Evolutionary conservation across 1,140 invertebrate genomes (phyloP).

Genomic region (Anastatus disparis): DNA sequence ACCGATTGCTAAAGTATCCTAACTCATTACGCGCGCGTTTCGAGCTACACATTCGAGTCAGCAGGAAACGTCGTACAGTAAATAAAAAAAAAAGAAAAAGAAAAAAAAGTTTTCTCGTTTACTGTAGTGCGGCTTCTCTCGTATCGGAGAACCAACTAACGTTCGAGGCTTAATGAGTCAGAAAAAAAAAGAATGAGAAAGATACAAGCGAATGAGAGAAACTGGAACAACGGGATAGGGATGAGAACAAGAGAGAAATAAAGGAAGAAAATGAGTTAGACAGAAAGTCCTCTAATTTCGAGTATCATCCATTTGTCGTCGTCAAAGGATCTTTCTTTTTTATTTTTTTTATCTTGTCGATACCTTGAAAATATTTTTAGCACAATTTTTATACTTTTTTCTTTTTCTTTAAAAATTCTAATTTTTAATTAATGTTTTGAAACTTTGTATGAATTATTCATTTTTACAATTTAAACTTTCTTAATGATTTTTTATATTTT

Average conservation of each 20-base stretch:
- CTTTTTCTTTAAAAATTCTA: too few species aligned
- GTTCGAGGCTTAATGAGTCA: constrained; percentile 13
- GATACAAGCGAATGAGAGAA: background rate
- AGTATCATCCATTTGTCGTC: background rate
- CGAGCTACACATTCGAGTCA: constrained; percentile 9
- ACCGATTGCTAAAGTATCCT: constrained; percentile 30
- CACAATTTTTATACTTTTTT: too few species aligned
- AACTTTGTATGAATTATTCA: too few species aligned
- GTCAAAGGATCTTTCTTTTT: too few species aligned
- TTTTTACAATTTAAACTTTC: too few species aligned
- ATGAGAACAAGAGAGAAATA: background rate
- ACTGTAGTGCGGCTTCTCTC: too few species aligned
- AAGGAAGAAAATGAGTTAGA: constrained; percentile 3
- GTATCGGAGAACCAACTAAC: background rate
- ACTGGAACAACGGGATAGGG: background rate
- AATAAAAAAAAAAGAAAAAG: background rate
- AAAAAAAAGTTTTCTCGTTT: constrained; percentile 35
- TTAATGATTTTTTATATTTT: too few species aligned
- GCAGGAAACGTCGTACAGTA: constrained; percentile 5
- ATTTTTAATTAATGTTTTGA: too few species aligned
- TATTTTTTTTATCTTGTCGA: too few species aligned
- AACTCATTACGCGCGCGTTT: constrained; percentile 40
- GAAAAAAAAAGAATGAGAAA: background rate
- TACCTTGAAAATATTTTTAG: too few species aligned
- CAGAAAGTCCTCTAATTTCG: constrained; percentile 11